Conservation (phyloP, 2,113 vertebrate genomes). For the Microtus montanus region DNA sequence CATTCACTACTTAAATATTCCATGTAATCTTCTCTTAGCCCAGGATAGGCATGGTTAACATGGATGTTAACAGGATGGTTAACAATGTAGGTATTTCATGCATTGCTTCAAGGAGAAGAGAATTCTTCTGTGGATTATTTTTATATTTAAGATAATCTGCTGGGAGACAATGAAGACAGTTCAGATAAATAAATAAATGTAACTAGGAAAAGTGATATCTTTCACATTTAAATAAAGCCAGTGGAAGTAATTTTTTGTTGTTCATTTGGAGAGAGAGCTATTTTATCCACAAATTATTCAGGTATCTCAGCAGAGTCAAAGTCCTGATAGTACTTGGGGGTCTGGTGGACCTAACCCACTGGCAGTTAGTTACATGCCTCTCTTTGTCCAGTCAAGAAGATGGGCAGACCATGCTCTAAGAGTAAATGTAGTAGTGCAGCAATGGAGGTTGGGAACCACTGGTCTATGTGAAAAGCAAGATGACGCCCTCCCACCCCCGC, state of each 20-base stretch:
- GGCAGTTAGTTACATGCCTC: neutral
- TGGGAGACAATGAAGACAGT: slow-evolving; percentile 48
- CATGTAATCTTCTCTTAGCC: neutral
- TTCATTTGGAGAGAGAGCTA: slow-evolving; percentile 12
- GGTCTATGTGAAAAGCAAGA: neutral
- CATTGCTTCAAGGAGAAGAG: neutral
- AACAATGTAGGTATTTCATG: slow-evolving; percentile 26
- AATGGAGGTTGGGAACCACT: neutral
- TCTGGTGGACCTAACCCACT: neutral
- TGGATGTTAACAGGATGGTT: neutral
- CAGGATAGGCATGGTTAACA: neutral
- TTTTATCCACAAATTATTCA: neutral
- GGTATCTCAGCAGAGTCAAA: neutral
- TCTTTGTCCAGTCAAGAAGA: neutral
- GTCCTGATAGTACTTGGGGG: neutral
- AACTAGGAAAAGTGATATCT: neutral
- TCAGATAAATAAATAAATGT: neutral
- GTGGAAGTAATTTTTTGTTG: neutral
- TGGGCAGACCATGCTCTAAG: slow-evolving; percentile 6
- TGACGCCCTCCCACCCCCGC: neutral
- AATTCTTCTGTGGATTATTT: slow-evolving; percentile 43
- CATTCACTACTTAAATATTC: neutral
- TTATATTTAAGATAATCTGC: slow-evolving; percentile 51
- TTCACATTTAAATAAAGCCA: slow-evolving; percentile 33
- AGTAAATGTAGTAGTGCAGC: neutral